A percentile compares a stretch with the other conserved stretches of the same genome.
phyloP scores from a whole-genome alignment of 2,888 invertebrate genomes.

The Synanthedon andrenaeformis region DNA sequence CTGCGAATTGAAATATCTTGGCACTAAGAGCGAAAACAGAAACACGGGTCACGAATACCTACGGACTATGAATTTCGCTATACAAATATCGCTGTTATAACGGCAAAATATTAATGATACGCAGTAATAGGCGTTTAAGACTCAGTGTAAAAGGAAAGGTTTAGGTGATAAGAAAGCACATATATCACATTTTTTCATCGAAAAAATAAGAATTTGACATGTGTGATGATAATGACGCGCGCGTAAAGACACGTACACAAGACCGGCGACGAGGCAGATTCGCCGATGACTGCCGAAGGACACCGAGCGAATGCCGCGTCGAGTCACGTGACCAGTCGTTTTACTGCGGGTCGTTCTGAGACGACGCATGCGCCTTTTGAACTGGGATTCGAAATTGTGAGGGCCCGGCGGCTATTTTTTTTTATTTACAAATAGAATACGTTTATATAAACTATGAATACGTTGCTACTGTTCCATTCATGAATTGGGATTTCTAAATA shows the following conservation, averaged over 20 bases:
- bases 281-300: conserved; percentile 62
- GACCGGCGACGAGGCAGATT: conserved; percentile 31
- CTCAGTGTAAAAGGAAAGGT: conserved; percentile 25
- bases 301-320: conserved; percentile 68
- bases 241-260: conserved; percentile 24
- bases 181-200: conserved; percentile 50
- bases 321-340: conserved; percentile 71
- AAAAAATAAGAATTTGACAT: conserved; percentile 55
- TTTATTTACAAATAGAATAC: not conserved
- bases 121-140: conserved; percentile 27
- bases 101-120: conserved; percentile 18
- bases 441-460: too few relatives aligned
- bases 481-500: too few relatives aligned
- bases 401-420: conserved; percentile 51
- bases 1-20: conserved; percentile 21
- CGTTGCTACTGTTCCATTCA: too few relatives aligned
- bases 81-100: conserved; percentile 35
- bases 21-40: conserved; percentile 34
- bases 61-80: conserved; percentile 46
- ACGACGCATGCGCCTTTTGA: conserved; percentile 54
- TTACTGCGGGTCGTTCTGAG: conserved; percentile 67
- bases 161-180: conserved; percentile 41
- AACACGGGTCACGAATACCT: conserved; percentile 45
- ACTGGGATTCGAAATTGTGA: conserved; percentile 15
- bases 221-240: conserved; percentile 32